Conservation (phyloP, 2,888 invertebrate species). For the Acanthosepion esculentum region DNA sequence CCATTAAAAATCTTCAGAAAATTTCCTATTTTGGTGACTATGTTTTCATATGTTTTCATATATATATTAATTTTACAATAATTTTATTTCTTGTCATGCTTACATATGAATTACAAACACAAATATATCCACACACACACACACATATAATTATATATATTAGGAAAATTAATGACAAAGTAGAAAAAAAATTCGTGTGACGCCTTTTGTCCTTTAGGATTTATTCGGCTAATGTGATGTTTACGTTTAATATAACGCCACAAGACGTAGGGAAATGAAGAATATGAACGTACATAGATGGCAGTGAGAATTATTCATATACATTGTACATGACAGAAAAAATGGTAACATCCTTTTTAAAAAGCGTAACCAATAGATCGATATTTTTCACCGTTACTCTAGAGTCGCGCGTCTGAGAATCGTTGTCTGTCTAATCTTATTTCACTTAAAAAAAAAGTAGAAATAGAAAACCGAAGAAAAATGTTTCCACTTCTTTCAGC, state of each 20-base stretch:
- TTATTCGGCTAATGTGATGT: background rate
- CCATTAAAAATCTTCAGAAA: background rate
- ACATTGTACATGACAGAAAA: background rate
- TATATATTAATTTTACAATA: background rate
- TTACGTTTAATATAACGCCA: too few relatives aligned
- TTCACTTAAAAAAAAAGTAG: background rate
- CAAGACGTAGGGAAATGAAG: background rate
- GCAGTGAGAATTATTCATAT: background rate
- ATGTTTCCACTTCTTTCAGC: background rate
- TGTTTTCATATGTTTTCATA: conserved; percentile 33
- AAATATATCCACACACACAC: background rate
- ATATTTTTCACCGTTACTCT: background rate
- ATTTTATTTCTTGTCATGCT: background rate
- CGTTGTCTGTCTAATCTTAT: background rate
- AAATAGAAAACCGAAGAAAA: background rate
- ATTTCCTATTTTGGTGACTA: background rate
- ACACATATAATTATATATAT: background rate
- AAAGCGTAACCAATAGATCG: background rate
- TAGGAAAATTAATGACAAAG: too few relatives aligned
- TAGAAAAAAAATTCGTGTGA: too few relatives aligned
- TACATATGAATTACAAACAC: background rate
- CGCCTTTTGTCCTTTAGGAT: too few relatives aligned
- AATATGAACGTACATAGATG: background rate
- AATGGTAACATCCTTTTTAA: background rate
- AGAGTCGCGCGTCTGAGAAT: background rate